Base-by-base conservation (phyloP, 2,888 invertebrate genomes). In the Alloscopus bannaensis region DNA sequence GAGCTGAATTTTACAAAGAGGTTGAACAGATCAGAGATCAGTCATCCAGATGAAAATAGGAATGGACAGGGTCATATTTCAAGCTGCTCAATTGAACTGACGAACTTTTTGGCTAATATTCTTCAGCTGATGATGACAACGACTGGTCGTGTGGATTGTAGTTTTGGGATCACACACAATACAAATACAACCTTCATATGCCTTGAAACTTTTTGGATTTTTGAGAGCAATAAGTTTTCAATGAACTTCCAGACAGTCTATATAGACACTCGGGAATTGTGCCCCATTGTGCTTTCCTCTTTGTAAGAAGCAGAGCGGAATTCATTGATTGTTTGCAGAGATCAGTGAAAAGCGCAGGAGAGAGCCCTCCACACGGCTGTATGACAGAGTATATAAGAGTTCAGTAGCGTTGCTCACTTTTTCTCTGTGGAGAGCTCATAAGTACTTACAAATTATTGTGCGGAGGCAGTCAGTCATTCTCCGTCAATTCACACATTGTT, bases 401-500 rank as follows among this genome's bases (percentile, higher is more conserved):
- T 13, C 50, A 50, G 50, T 18, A 4, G 50, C 18, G n/a, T n/a
- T n/a, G n/a, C n/a, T n/a, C n/a, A n/a, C n/a, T n/a, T n/a, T n/a
- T n/a, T n/a, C n/a, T n/a, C n/a, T n/a, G n/a, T n/a, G n/a, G n/a
- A n/a, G n/a, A n/a, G n/a, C 28, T 68, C 36, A 26, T 75, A 50
- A 75, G 75, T 59, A 75, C 28, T 59, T 75, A 75, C 75, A 75
- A 75, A 75, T 75, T 75, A 72, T 72, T 28, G 28, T 22, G 36
- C 26, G n/a, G 13, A 4, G 42, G 57, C 55, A 65, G 57, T 36
- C 64, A 65, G 55, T 73, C 60, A 55, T 31, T n/a, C n/a, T 62
- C 52, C 65, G 73, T 73, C 68, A 75, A 75, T 75, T 75, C 75
- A 75, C 75, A 75, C 75, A 75, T 75, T 75, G 66, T 65, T 73